Percentiles rank a stretch among this genome's conserved stretches.
phyloP scores from a whole-genome alignment of 2,113 vertebrate species.

The Pycnonotus jocosus region DNA sequence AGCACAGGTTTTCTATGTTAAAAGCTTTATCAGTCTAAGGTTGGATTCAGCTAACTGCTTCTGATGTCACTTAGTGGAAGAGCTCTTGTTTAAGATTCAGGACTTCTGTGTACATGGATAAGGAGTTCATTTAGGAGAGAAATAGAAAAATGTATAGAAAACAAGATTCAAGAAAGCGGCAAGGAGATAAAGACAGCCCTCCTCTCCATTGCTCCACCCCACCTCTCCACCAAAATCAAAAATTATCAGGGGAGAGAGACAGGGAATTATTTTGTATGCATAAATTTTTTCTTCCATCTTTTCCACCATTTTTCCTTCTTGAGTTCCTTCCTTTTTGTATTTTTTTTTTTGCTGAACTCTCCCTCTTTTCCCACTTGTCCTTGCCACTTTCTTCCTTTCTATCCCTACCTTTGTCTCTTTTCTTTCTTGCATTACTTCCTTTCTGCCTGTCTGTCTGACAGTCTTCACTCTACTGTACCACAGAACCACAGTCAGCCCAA shows the following conservation, averaged over 20 bases:
- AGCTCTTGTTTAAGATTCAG: neutral
- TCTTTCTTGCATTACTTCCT: neutral
- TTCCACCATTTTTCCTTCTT: fast-evolving
- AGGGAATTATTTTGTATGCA: neutral
- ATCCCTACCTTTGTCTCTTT: neutral
- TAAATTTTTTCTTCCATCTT: neutral
- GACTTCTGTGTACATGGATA: neutral
- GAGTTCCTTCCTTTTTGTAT: neutral
- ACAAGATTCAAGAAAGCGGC: neutral
- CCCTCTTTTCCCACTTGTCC: neutral
- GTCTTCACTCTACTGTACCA: too few species aligned
- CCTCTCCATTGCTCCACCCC: fast-evolving
- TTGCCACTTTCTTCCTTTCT: neutral
- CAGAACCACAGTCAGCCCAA: neutral
- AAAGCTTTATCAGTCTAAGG: neutral
- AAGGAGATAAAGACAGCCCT: neutral
- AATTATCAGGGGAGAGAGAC: neutral
- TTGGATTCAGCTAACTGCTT: neutral
- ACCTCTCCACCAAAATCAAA: neutral
- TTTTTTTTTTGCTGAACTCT: neutral
- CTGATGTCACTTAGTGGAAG: neutral
- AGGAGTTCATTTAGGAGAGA: neutral
- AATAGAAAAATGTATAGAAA: neutral
- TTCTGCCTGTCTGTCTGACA: neutral
- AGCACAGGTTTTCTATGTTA: neutral